Evolutionary conservation across 2,888 invertebrate genomes (phyloP).

Genomic region (Megastigmus dorsalis): DNA sequence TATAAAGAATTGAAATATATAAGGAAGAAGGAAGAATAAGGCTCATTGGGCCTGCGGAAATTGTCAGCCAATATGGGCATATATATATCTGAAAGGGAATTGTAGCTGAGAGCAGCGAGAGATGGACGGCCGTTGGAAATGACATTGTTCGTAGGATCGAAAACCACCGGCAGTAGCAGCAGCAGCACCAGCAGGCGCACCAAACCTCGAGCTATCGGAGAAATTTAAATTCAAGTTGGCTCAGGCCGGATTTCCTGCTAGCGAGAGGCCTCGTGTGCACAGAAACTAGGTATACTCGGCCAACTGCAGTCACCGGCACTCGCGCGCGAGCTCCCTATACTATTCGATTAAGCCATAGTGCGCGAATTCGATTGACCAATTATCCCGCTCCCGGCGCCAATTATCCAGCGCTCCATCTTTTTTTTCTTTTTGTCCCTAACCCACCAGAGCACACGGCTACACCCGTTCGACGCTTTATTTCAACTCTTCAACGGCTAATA

Average conservation of each 20-base stretch:
- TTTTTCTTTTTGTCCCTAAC: too few species aligned
- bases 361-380: constrained; percentile 43
- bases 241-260: constrained; percentile 33
- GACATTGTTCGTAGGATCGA: constrained; percentile 24
- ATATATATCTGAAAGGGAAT: too few species aligned
- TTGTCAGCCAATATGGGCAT: too few species aligned
- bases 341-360: constrained; percentile 47
- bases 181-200: background rate
- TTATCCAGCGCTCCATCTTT: constrained; percentile 34
- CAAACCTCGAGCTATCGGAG: too few species aligned
- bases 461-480: constrained; percentile 22
- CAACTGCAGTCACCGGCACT: background rate
- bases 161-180: constrained; percentile 1
- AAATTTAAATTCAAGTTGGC: constrained; percentile 67
- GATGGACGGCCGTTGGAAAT: too few species aligned
- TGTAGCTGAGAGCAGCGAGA: too few species aligned
- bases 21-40: too few species aligned
- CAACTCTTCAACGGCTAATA: constrained; percentile 15
- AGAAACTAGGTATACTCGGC: too few species aligned
- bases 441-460: too few species aligned
- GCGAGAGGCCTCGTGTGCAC: too few species aligned
- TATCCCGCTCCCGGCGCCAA: constrained; percentile 26
- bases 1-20: too few species aligned
- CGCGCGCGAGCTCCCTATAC: constrained; percentile 35
- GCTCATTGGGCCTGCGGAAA: too few species aligned